These are phyloP conservation scores for Lipotes vexillifer DNA, from an alignment of 2,113 vertebrate species.

Conservation along the genomic window DNA sequence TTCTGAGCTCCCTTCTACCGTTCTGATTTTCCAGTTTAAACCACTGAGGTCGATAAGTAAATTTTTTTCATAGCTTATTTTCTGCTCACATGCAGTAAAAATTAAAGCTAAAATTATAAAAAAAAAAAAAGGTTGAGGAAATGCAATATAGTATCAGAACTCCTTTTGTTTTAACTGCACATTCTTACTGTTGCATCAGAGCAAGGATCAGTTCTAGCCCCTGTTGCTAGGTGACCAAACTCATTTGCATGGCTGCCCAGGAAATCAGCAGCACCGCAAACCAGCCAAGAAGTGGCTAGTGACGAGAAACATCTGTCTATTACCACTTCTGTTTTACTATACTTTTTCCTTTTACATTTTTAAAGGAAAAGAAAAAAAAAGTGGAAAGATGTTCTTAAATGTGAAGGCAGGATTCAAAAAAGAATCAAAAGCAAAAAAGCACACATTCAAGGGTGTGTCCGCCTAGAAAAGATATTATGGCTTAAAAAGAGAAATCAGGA, in stretches of 20 bases:
- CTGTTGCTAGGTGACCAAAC: conserved; percentile 59
- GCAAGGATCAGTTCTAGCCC: background rate
- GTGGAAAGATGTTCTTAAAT: background rate
- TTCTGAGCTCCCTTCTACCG: background rate
- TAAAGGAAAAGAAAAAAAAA: background rate
- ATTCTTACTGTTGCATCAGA: conserved; percentile 38
- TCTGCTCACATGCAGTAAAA: background rate
- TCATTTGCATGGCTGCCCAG: conserved; percentile 22
- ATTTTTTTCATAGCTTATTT: background rate
- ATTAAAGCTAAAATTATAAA: background rate
- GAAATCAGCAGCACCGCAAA: conserved; percentile 15
- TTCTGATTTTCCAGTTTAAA: background rate
- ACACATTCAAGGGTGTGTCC: background rate
- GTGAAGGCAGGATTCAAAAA: background rate
- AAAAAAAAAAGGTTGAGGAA: background rate
- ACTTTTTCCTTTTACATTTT: conserved; percentile 24
- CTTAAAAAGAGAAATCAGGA: background rate
- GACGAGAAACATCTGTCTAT: conserved; percentile 12
- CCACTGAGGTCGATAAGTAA: background rate
- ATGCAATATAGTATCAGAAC: background rate
- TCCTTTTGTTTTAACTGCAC: conserved; percentile 18
- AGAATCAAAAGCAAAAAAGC: background rate
- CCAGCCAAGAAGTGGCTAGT: background rate
- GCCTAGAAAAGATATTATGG: background rate
- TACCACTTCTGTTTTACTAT: background rate